phyloP scores from a whole-genome alignment of 2,113 vertebrate species.

The Myotis yumanensis region DNA sequence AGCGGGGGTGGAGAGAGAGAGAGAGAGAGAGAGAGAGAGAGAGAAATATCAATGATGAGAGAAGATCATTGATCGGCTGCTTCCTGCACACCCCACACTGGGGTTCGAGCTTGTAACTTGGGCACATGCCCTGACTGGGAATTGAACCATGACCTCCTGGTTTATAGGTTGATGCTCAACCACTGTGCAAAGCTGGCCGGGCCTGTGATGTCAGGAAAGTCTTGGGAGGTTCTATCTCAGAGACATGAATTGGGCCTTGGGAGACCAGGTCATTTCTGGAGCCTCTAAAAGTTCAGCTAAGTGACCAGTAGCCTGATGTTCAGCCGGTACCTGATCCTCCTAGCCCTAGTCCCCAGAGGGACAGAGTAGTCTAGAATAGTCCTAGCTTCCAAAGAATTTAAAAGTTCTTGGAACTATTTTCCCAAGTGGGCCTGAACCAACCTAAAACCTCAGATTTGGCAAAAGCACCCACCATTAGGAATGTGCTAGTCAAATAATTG shows the following conservation, averaged over 20 bases:
- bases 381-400: neutral
- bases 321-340: neutral
- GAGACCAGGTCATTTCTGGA: neutral
- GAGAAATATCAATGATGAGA: no score
- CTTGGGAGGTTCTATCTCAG: neutral
- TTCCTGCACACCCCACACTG: no score
- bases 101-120: neutral
- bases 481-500: neutral
- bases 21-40: no score
- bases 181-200: no score
- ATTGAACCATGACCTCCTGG: neutral
- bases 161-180: no score
- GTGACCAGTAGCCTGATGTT: neutral
- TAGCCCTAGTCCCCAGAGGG: neutral
- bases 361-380: neutral
- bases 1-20: no score
- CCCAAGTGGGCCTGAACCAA: neutral
- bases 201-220: neutral
- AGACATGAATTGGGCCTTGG: neutral
- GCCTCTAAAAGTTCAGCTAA: neutral
- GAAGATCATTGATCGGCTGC: no score
- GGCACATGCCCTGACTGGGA: neutral
- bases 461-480: neutral
- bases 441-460: neutral
- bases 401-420: neutral